Evolutionary conservation across 2,888 invertebrate genomes (phyloP).

Genomic region (Cheilosia urbana): DNA sequence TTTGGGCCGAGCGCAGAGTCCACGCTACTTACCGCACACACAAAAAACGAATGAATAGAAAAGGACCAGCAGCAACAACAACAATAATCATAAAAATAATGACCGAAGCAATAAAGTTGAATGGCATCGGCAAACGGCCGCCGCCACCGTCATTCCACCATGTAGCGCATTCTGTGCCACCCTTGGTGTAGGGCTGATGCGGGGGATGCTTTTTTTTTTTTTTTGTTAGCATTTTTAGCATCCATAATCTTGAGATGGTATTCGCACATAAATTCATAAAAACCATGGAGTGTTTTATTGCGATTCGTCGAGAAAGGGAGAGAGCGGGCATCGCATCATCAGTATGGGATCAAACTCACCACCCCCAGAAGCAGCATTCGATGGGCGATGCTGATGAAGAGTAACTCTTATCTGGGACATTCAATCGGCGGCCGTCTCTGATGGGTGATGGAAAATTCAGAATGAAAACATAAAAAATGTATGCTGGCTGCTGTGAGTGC

Average conservation of each 20-base stretch:
- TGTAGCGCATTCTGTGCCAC: constrained; percentile 23
- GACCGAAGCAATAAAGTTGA: constrained; percentile 83
- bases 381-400: constrained; percentile 51
- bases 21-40: constrained; percentile 63
- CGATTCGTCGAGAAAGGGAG: constrained; percentile 19
- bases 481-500: constrained; percentile 26
- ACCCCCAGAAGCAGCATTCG: constrained; percentile 33
- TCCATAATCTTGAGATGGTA: constrained; percentile 75
- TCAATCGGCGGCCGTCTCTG: constrained; percentile 42
- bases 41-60: constrained; percentile 72
- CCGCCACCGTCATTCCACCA: constrained; percentile 56
- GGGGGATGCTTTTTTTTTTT: constrained; percentile 41
- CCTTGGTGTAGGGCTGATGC: constrained; percentile 42
- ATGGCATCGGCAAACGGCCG: constrained; percentile 79
- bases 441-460: constrained; percentile 61
- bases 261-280: constrained; percentile 75
- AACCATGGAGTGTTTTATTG: constrained; percentile 71
- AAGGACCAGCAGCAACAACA: constrained; percentile 71
- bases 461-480: constrained; percentile 74
- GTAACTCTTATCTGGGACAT: constrained; percentile 70
- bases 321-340: constrained; percentile 23
- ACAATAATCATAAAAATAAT: constrained; percentile 83
- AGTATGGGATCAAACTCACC: constrained; percentile 50
- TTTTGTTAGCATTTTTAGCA: constrained; percentile 47
- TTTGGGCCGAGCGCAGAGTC: constrained; percentile 71